Conservation (phyloP, 2,113 vertebrate genomes). For the Oenanthe melanoleuca region DNA sequence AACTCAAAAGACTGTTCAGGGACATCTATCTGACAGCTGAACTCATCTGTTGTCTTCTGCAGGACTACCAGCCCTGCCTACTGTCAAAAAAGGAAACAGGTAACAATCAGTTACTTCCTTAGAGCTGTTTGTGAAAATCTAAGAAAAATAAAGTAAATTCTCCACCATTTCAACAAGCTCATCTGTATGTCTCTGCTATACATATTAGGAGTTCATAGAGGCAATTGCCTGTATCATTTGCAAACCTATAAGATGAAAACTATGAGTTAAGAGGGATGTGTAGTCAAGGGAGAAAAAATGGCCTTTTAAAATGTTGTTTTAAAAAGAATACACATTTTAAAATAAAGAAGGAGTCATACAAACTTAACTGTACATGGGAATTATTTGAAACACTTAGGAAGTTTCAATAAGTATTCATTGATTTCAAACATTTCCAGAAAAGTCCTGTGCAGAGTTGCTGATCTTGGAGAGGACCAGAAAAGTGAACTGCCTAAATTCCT, state of each 20-base stretch:
- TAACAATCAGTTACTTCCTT: conserved; percentile 14
- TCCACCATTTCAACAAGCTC: not conserved
- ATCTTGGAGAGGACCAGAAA: not conserved
- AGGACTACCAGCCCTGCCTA: not conserved
- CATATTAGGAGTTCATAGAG: not conserved
- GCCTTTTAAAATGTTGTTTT: not conserved
- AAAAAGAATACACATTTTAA: not conserved
- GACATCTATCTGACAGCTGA: not conserved
- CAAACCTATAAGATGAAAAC: not conserved
- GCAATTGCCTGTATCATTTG: not conserved
- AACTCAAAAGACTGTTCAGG: not conserved
- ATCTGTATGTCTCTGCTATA: not conserved
- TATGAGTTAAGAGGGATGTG: rapidly evolving
- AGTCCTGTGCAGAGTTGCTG: not conserved
- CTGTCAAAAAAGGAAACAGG: not conserved
- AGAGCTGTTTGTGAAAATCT: not conserved
- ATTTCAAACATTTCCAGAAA: not conserved
- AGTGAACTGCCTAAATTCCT: not conserved
- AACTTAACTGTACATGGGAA: not conserved
- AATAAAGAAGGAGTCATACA: not conserved
- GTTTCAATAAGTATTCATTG: not conserved
- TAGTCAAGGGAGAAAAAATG: rapidly evolving
- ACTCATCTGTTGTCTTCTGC: not conserved
- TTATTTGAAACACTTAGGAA: not conserved
- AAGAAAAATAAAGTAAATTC: conserved; percentile 22